Base-by-base conservation (phyloP, 2,888 invertebrate genomes). In the Xanthostigma xanthostigma region DNA sequence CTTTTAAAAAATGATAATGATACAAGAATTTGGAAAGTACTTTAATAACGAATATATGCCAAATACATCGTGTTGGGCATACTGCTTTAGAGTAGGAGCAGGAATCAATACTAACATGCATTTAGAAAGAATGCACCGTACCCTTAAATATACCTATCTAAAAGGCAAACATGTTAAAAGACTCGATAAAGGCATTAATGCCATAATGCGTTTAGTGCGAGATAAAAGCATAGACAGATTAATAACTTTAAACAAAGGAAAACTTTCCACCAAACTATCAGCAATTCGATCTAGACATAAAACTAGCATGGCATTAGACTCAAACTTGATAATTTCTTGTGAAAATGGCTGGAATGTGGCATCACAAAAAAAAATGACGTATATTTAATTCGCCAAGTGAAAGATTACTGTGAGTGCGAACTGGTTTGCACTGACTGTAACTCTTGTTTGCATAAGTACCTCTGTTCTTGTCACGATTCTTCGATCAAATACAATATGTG, bases 61-160 rank as follows among this genome's bases (percentile, higher is more conserved):
- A 14, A 46, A 49, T 27, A 34, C 41, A 12, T 36, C 38, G 39
- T 45, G 13, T 13, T 56, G 53, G 53, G 55, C 55, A 14, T 53
- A 49, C 39, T 57, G 54, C 40, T 54, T 48, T 40, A 37, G 56
- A 37, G 33, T 49, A 35, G 39, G 54, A 39, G 36, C 42, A n/a
- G 56, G 53, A 8, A 45, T 56, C 9, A 55, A 57, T 48, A 53
- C 53, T 9, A 56, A 57, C 46, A 56, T 54, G 53, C 45, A 53
- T 38, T 35, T 57, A 9, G 57, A 57, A 48, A 45, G 43, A 9
- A 49, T 57, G 52, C 56, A 55, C 41, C 48, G 48, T 34, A 39
- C 41, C 8, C 13, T 57, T 10, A 54, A 58, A 45, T 49, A 57
- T 42, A 46, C 50, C 12, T 55, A 54, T 46, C 35, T 57, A 14